phyloP scores from a whole-genome alignment of 2,888 invertebrate species.

The Epistrophella euchroma region DNA sequence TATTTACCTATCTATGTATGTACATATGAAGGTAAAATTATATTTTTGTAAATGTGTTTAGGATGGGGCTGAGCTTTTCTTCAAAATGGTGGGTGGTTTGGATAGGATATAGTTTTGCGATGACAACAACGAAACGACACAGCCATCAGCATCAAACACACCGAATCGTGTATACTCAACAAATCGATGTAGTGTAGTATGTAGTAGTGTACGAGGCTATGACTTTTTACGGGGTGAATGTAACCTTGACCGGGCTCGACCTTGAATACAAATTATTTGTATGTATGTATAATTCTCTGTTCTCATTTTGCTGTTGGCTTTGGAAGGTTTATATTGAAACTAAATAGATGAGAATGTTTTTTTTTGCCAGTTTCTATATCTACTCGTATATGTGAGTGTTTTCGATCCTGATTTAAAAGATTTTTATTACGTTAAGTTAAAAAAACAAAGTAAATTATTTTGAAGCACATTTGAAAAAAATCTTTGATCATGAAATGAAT shows the following conservation, averaged over 20 bases:
- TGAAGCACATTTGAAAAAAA: conserved; percentile 57
- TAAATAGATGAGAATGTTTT: conserved; percentile 26
- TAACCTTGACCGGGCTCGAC: conserved; percentile 74
- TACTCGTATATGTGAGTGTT: conserved; percentile 7
- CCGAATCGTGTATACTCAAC: conserved; percentile 5
- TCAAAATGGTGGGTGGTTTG: conserved; percentile 33
- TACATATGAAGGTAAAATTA: too few relatives aligned
- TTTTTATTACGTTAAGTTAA: not conserved
- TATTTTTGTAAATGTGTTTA: not conserved
- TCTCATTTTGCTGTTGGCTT: conserved; percentile 52
- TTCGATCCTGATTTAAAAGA: conserved; percentile 37
- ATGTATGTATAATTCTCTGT: conserved; percentile 44
- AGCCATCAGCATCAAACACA: conserved; percentile 23
- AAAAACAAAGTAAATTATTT: conserved; percentile 28
- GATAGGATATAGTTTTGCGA: conserved; percentile 24
- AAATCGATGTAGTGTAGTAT: conserved; percentile 15
- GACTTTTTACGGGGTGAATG: conserved; percentile 76
- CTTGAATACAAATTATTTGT: conserved; percentile 63
- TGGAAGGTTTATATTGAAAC: conserved; percentile 19
- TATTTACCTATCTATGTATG: not conserved
- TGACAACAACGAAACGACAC: not conserved
- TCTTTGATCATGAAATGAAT: not conserved
- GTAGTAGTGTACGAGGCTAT: conserved; percentile 67
- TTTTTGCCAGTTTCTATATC: not conserved
- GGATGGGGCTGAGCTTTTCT: conserved; percentile 12